Percentiles rank a stretch among this genome's conserved stretches.
Conservation (phyloP, 2,797 vertebrate genomes). For the Urophycis tenuis region DNA sequence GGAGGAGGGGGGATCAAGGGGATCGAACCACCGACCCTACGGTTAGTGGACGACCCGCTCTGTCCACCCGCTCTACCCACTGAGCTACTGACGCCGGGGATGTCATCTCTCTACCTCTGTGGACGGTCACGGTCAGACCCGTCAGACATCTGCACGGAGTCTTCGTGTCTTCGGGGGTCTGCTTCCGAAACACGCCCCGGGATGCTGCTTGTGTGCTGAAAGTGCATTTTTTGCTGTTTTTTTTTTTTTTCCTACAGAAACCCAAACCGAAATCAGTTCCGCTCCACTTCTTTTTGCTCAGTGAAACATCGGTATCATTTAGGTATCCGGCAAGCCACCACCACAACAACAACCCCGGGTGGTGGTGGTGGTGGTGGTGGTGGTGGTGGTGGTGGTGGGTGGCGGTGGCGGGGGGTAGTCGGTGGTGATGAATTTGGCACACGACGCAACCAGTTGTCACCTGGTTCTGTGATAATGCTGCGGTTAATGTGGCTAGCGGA, state of each 20-base stretch:
- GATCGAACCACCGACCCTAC: too few species aligned
- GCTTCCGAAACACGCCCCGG: too few species aligned
- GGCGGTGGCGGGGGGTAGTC: too few species aligned
- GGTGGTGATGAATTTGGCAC: not conserved
- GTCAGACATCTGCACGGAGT: not conserved
- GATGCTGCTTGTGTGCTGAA: not conserved
- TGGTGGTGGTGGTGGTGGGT: too few species aligned
- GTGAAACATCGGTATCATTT: slow-evolving; percentile 63
- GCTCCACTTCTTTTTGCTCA: slow-evolving; percentile 52
- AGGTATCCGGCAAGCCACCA: slow-evolving; percentile 49
- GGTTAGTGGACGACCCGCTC: too few species aligned
- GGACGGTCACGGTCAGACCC: not conserved
- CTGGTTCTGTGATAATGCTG: slow-evolving; percentile 56
- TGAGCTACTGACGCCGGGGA: too few species aligned
- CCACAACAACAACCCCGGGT: slow-evolving; percentile 49
- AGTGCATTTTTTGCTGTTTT: not conserved
- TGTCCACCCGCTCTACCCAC: too few species aligned
- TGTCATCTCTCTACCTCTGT: not conserved
- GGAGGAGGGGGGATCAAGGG: too few species aligned
- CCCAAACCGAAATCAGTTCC: slow-evolving; percentile 52
- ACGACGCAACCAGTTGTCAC: not conserved
- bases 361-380: slow-evolving; percentile 34
- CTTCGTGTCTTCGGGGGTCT: not conserved
- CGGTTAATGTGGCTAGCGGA: slow-evolving; percentile 64
- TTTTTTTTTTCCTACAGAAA: slow-evolving; percentile 42